phyloP scores from a whole-genome alignment of 2,797 vertebrate species.

The Paguma larvata region DNA sequence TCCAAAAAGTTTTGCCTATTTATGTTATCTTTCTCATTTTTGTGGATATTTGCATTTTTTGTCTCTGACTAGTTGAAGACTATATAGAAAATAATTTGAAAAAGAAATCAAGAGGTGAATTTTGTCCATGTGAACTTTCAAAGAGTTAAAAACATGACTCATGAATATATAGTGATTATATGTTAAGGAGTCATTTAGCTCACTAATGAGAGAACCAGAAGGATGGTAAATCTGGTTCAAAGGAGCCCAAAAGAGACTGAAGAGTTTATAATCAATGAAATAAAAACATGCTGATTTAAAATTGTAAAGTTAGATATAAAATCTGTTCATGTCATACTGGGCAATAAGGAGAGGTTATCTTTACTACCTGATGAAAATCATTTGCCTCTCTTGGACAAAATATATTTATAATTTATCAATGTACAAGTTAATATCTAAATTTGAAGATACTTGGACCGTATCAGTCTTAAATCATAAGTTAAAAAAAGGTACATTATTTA shows the following conservation, averaged over 20 bases:
- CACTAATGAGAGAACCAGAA: neutral
- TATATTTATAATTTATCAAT: neutral
- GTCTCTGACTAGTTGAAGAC: neutral
- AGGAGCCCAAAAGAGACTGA: neutral
- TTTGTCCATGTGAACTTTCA: neutral
- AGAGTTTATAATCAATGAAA: neutral
- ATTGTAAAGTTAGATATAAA: neutral
- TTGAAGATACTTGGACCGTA: neutral
- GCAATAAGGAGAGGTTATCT: neutral
- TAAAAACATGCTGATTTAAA: neutral
- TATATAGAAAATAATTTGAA: neutral
- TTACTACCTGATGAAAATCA: neutral
- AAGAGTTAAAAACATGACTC: neutral
- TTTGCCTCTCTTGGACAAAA: neutral
- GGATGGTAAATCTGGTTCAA: neutral
- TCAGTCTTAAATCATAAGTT: neutral
- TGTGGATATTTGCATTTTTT: neutral
- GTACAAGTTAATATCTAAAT: neutral
- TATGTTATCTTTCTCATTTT: neutral
- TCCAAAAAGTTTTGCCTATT: neutral
- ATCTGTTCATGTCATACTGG: neutral
- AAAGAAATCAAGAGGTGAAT: neutral
- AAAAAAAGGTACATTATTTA: neutral
- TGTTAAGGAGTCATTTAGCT: neutral
- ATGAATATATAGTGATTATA: neutral